Conservation (phyloP, 1,140 invertebrate genomes). For the Amphibalanus amphitrite region DNA sequence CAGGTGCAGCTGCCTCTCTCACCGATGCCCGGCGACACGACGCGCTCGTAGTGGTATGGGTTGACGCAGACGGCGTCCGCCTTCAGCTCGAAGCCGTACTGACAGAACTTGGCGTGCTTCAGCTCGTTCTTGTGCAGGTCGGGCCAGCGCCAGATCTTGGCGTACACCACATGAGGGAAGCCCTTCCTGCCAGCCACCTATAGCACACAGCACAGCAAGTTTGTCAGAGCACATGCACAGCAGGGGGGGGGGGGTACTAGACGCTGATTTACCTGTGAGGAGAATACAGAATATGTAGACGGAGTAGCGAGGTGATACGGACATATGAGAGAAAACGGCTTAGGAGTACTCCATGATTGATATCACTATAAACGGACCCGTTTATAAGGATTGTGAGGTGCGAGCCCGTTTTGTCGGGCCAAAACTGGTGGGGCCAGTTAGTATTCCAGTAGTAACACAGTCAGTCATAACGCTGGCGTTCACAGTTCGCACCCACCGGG, state of each 20-base stretch:
- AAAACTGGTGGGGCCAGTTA: too few relatives aligned
- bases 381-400: too few relatives aligned
- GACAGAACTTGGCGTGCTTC: slow-evolving; percentile 92
- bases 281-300: too few relatives aligned
- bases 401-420: too few relatives aligned
- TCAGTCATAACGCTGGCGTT: too few relatives aligned
- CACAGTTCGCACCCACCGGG: too few relatives aligned
- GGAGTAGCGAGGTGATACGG: too few relatives aligned
- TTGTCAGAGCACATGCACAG: not conserved
- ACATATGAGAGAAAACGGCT: too few relatives aligned
- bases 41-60: slow-evolving; percentile 98
- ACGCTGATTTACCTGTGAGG: not conserved
- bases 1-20: too few relatives aligned
- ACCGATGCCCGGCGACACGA: slow-evolving; percentile 94
- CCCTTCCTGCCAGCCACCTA: slow-evolving; percentile 95
- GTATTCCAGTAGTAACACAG: too few relatives aligned
- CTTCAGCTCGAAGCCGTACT: slow-evolving; percentile 46
- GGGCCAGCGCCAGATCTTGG: slow-evolving; percentile 96
- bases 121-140: slow-evolving; percentile 98
- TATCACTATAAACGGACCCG: too few relatives aligned
- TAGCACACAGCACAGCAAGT: slow-evolving; percentile 10
- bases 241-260: not conserved
- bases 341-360: too few relatives aligned
- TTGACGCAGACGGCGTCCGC: slow-evolving; percentile 97
- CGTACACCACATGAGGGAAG: slow-evolving; percentile 99